phyloP scores from a whole-genome alignment of 2,888 invertebrate species.

The Nipponacmea schrenckii region DNA sequence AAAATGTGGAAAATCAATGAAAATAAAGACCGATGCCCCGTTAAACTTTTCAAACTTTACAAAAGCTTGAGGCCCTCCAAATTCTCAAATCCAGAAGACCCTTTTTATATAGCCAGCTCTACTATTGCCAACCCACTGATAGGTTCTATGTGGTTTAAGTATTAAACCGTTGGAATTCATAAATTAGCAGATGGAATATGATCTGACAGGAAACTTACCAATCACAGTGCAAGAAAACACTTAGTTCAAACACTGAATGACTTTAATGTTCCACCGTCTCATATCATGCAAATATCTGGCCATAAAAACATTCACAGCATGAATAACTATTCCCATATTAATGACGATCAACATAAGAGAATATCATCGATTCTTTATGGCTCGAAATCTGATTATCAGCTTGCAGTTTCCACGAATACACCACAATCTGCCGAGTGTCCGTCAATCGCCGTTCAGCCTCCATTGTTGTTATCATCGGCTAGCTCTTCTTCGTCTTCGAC shows the following conservation, averaged over 20 bases:
- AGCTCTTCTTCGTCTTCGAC: too few species aligned
- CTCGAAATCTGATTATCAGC: too few species aligned
- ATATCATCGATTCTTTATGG: too few species aligned
- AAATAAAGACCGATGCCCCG: slow-evolving; percentile 27
- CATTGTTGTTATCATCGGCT: too few species aligned
- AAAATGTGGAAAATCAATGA: slow-evolving; percentile 24
- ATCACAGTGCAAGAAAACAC: slow-evolving; percentile 28
- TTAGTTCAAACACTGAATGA: slow-evolving; percentile 25
- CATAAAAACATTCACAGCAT: slow-evolving; percentile 21
- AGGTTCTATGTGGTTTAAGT: slow-evolving; percentile 23
- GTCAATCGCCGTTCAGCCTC: too few species aligned
- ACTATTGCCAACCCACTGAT: slow-evolving; percentile 14
- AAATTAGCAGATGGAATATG: slow-evolving; percentile 21
- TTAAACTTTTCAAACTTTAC: slow-evolving; percentile 20
- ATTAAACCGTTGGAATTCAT: slow-evolving; percentile 20
- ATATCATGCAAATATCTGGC: slow-evolving; percentile 26
- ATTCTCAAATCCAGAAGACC: slow-evolving; percentile 12
- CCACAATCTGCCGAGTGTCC: too few species aligned
- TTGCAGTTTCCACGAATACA: too few species aligned
- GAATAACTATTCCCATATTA: too few species aligned
- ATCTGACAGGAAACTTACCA: slow-evolving; percentile 19
- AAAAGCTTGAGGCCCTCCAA: slow-evolving; percentile 9
- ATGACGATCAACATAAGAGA: too few species aligned
- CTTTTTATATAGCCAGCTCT: slow-evolving; percentile 23
- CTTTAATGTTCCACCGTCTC: slow-evolving; percentile 23